phyloP scores from a whole-genome alignment of 2,113 vertebrate genomes.

The Thunnus maccoyii region DNA sequence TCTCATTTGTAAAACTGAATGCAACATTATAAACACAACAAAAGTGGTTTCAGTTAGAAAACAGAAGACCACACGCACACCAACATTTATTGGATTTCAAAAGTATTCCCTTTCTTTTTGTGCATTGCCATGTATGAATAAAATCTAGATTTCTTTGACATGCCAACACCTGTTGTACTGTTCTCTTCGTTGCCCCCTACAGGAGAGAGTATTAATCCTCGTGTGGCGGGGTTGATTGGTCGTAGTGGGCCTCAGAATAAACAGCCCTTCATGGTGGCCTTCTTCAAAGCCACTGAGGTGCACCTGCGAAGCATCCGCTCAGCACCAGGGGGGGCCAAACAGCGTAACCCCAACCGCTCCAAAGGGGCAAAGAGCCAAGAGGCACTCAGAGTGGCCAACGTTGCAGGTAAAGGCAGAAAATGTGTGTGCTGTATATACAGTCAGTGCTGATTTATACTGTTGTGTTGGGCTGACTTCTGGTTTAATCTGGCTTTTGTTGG shows the following conservation, averaged over 20 bases:
- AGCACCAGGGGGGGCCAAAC: constrained; percentile 86
- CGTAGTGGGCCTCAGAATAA: constrained; percentile 95
- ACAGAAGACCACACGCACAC: constrained; percentile 18
- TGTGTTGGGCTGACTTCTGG: neutral
- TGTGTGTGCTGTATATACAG: neutral
- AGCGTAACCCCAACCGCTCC: constrained; percentile 92
- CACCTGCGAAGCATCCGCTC: constrained; percentile 95
- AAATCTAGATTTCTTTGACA: constrained; percentile 3
- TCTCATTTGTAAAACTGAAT: constrained; percentile 39
- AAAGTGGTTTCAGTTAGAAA: constrained; percentile 8
- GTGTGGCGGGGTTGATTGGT: constrained; percentile 91
- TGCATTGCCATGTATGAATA: neutral
- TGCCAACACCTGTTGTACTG: constrained; percentile 37
- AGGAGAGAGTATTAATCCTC: constrained; percentile 96
- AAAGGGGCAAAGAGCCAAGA: constrained; percentile 93
- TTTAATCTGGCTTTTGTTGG: constrained; percentile 12
- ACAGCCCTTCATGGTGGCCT: constrained; percentile 98
- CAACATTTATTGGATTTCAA: constrained; percentile 27
- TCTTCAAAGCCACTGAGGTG: constrained; percentile 98
- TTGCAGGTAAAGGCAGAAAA: constrained; percentile 86
- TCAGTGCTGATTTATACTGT: constrained; percentile 13
- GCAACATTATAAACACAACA: neutral
- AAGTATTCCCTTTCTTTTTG: neutral
- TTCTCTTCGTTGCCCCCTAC: constrained; percentile 70
- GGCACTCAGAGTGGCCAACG: constrained; percentile 90